Conservation (phyloP, 2,113 vertebrate species). For the Phoenicopterus ruber region DNA sequence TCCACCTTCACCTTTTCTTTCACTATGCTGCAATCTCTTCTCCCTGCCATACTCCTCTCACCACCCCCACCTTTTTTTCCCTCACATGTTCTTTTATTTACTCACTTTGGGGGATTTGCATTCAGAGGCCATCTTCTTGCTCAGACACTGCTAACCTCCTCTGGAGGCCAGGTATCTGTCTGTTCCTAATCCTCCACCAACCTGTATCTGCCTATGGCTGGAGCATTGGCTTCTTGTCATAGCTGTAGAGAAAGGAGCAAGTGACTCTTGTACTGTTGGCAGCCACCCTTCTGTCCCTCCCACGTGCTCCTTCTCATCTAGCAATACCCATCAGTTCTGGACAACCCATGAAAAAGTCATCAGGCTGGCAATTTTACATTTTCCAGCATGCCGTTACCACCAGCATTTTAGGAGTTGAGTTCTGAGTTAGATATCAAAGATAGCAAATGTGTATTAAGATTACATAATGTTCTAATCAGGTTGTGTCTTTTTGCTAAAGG, state of each 20-base stretch:
- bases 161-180: background rate
- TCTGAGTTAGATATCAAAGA: background rate
- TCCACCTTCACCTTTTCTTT: background rate
- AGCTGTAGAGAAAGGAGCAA: background rate
- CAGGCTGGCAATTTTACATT: background rate
- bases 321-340: background rate
- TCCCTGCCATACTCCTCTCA: background rate
- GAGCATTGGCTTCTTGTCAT: background rate
- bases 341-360: background rate
- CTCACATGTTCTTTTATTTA: background rate
- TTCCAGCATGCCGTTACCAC: background rate
- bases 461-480: background rate
- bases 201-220: background rate
- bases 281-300: background rate
- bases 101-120: background rate
- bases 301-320: background rate
- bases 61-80: fast-evolving
- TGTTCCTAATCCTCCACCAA: background rate
- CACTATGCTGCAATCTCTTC: background rate
- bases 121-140: background rate
- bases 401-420: background rate
- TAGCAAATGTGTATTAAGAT: background rate
- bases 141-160: background rate
- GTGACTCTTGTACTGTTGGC: background rate
- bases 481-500: background rate